Base-by-base conservation (phyloP, 2,797 vertebrate species). In the Syndactyla subalaris region DNA sequence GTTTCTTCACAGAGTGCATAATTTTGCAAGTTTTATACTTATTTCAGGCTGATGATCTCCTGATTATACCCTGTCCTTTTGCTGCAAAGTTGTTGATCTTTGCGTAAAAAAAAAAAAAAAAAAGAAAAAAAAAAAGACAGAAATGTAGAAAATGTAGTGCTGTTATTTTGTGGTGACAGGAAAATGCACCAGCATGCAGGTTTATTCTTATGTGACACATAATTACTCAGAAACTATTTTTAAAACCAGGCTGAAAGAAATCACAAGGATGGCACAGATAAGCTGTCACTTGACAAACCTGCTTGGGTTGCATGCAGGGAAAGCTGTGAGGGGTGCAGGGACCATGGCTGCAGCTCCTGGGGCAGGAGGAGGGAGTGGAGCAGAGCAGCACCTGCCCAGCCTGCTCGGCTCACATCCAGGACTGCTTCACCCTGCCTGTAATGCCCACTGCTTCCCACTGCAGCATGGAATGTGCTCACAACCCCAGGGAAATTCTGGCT, bases 141-240 rank as follows among this genome's bases (percentile, higher is more conserved):
- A 84, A 85, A 70, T 39, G n/a, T 70, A 66, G 51, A 94, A 93
- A 46, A 9, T n/a, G 10, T 81, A 70, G 66, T 61, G 72, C 73
- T 85, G 54, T 79, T 94, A 75, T 73, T 94, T 88, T 57, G 51
- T 15, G 30, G 75, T 94, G 89, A 88, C 66, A 74, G 75, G 51
- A 95, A 93, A 95, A 85, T 94, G 59, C 86, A 81, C 41, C 30
- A 73, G 71, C 43, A 70, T 68, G 92, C 68, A 93, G 73, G 83
- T 96, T 95, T 96, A 91, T 89, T 96, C 92, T 88, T 94, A 79
- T 48, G 61, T 68, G 55, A 87, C 75, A 85, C 15, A 27, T 78
- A 94, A 95, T 96, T 92, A 88, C 89, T 94, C 48, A 74, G 75
- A 70, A 91, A 71, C 86, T 90, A 88, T 96, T 95, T 95, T 95